Evolutionary conservation across 1,140 invertebrate genomes (phyloP).

Genomic region (Caenorhabditis inopinata): DNA sequence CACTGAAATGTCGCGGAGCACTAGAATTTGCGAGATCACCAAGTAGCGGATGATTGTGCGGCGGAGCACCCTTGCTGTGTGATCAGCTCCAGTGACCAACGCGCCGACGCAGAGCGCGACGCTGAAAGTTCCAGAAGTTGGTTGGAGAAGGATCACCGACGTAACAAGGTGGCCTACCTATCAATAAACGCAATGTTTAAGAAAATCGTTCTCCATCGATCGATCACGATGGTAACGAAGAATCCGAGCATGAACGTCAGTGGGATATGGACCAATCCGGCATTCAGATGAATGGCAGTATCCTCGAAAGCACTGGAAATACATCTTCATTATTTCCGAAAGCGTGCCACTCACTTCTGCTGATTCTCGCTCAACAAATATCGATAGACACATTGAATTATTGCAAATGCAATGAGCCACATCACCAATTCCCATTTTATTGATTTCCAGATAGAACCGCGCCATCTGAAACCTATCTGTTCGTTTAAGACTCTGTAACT

Average conservation of each 20-base stretch:
- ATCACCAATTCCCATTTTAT: constrained; percentile 52
- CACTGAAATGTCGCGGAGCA: constrained; percentile 60
- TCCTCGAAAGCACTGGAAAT: constrained; percentile 1
- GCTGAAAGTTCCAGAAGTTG: constrained; percentile 21
- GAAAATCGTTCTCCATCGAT: constrained; percentile 55
- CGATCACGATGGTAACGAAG: constrained; percentile 54
- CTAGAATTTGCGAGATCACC: constrained; percentile 46
- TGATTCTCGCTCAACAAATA: constrained; percentile 49
- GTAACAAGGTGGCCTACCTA: constrained; percentile 27
- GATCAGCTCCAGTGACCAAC: constrained; percentile 37
- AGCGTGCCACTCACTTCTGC: constrained; percentile 28
- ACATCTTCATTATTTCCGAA: too few species aligned
- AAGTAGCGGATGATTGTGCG: constrained; percentile 47
- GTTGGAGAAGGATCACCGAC: too few species aligned
- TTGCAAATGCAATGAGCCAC: constrained; percentile 53
- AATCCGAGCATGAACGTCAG: constrained; percentile 54
- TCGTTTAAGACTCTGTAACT: too few species aligned
- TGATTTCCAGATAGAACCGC: constrained; percentile 47
- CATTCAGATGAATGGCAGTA: neutral
- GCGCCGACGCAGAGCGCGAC: constrained; percentile 39
- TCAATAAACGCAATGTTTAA: constrained; percentile 55
- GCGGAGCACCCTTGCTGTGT: constrained; percentile 29
- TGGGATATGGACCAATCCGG: neutral
- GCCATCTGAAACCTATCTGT: constrained; percentile 34
- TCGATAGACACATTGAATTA: constrained; percentile 50